Conservation (phyloP, 2,888 invertebrate species). For the Latheticus oryzae region DNA sequence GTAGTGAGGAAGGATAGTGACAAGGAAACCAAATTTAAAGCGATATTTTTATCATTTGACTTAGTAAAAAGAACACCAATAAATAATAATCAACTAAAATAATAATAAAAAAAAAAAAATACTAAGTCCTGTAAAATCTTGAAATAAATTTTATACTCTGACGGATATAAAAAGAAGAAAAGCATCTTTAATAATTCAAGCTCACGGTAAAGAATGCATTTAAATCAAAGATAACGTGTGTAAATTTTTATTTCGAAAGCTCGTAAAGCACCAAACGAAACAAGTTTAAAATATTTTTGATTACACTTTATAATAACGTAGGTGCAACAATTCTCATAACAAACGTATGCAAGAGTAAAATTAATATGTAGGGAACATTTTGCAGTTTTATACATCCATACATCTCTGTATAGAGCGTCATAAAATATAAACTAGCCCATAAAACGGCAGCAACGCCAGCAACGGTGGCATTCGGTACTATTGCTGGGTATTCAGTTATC, state of each 20-base stretch:
- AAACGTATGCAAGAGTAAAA: slow-evolving; percentile 59
- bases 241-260: slow-evolving; percentile 21
- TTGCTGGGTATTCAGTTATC: slow-evolving; percentile 39
- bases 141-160: not conserved
- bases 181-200: slow-evolving; percentile 4
- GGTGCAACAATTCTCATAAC: slow-evolving; percentile 53
- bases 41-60: slow-evolving; percentile 27
- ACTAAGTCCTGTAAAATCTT: no score
- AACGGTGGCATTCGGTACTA: slow-evolving; percentile 44
- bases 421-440: slow-evolving; percentile 62
- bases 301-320: slow-evolving; percentile 42
- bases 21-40: slow-evolving; percentile 30
- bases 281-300: slow-evolving; percentile 47
- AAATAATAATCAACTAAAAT: no score
- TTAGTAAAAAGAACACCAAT: no score
- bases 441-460: slow-evolving; percentile 52
- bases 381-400: slow-evolving; percentile 60
- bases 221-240: not conserved
- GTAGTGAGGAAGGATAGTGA: slow-evolving; percentile 38
- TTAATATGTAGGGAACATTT: slow-evolving; percentile 62
- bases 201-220: slow-evolving; percentile 3
- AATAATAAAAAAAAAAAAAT: no score
- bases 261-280: slow-evolving; percentile 24
- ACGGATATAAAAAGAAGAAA: not conserved
- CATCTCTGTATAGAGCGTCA: slow-evolving; percentile 58